Evolutionary conservation across 2,888 invertebrate genomes (phyloP), one percentile per base, ranked within the genome.

Genomic region (Ochropleura leucogaster): DNA sequence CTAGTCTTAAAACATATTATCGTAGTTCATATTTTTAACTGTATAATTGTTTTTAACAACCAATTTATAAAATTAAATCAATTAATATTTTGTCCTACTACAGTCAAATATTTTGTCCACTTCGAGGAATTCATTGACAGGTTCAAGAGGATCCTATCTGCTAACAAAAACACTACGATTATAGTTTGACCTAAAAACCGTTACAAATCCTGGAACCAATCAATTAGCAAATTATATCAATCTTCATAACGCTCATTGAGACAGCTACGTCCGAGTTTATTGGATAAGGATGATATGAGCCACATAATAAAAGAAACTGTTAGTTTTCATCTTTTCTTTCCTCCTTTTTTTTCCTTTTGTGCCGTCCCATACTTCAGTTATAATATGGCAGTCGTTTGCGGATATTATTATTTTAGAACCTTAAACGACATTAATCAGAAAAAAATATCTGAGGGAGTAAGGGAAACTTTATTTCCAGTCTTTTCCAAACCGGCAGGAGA

Each of bases 241-340:
- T 60, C 60, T 60, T 60, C 60, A 60, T 60, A 60, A 60, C 42
- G 10, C n/a, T 60, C 42, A 60, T n/a, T 42, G 42, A 60, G 60
- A 42, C 60, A 6, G 42, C 60, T 42, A 60, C 60, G 42, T 42
- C 60, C n/a, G 42, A 42, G 42, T n/a, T 60, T n/a, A 42, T n/a
- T 42, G 10, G 10, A 60, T 60, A 18, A 60, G 10, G 6, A 42
- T 60, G 42, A 60, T 42, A n/a, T 60, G 30, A 59, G 5, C 55
- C 55, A 30, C 60, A 18, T 42, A 10, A 30, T 14, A 59, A 42
- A 60, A 42, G 40, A 42, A 14, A 14, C 42, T 60, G n/a, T 42
- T n/a, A 42, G 42, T 60, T 60, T 60, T 57, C 14, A 30, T 8
- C 14, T 14, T 30, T 57, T 8, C 0, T 57, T 57, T 57, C 14